These are phyloP conservation scores for Aythya baeri DNA, from an alignment of 2,113 vertebrate species.

Conservation along the genomic window DNA sequence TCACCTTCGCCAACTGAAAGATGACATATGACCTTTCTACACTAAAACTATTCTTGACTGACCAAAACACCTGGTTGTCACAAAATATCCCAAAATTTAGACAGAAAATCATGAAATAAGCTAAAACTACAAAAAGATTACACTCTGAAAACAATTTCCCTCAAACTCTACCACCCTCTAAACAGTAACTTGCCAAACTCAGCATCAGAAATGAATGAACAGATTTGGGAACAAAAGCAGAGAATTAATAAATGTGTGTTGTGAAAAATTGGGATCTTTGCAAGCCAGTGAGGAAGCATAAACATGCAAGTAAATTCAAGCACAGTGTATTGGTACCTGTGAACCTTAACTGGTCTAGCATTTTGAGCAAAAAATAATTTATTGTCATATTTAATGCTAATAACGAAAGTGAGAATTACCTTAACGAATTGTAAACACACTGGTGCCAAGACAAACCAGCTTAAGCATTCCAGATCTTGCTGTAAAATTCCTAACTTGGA, in stretches of 20 bases:
- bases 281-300: not conserved
- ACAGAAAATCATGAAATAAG: not conserved
- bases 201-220: not conserved
- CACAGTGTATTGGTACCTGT: not conserved
- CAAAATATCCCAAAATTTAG: not conserved
- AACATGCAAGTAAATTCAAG: not conserved
- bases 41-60: not conserved
- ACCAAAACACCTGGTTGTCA: not conserved
- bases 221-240: not conserved
- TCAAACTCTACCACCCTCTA: not conserved
- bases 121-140: not conserved
- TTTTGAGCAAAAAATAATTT: conserved; percentile 3
- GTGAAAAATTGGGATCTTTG: not conserved
- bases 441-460: not conserved
- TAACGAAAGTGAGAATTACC: not conserved
- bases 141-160: not conserved
- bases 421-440: not conserved
- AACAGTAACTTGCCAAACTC: not conserved
- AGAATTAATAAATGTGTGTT: not conserved
- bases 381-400: conserved; percentile 29
- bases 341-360: not conserved
- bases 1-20: not conserved
- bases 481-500: not conserved
- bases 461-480: not conserved
- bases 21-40: not conserved